Evolutionary conservation across 2,888 invertebrate genomes (phyloP), one percentile per base, ranked within the genome.

Genomic region (Pachliopta kotzebuea): DNA sequence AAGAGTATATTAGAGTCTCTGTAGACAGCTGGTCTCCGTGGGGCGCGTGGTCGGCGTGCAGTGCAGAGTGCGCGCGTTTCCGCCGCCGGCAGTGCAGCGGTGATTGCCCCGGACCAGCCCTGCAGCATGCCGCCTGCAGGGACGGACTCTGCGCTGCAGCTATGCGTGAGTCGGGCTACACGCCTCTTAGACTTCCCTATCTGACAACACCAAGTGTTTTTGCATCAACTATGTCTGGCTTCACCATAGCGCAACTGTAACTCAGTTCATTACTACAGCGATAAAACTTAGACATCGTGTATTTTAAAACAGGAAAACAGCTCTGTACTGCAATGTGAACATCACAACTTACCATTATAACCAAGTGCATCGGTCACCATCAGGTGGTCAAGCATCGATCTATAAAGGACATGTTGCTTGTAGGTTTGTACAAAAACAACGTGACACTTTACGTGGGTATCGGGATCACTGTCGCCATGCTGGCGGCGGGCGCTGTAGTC

Each of bases 81-180:
- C 74, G 89, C 0, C 72, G 83, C 7, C 70, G 90, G 37, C 79
- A 85, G 54, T 90, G 90, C 70, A 66, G 79, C 0, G 87, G 87
- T 0, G 70, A 78, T 0, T 90, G 89, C 60, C 69, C 84, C 0
- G 90, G 90, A 0, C 82, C 90, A 0, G 82, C 83, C 0, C 54
- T 86, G 50, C 88, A 90, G 68, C 90, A 90, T 45, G 90, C 90
- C 0, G 83, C 85, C 6, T 90, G 90, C 67, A 83, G 86, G 0
- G 90, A 90, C 29, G 90, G 89, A 4, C 70, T 84, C 7, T 90
- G 90, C 66, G 71, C 84, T 26, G 72, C 74, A 60, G 85, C 65
- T 1, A 62, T 66, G 58, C 62, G 65, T 62, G 9, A 64, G 64
- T 63, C 6, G 29, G 29, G 17, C 23, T 21, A 9, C 11, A n/a